Percentiles rank a stretch among this genome's conserved stretches.
phyloP scores from a whole-genome alignment of 1,140 invertebrate genomes.

The Drosophila bocki region DNA sequence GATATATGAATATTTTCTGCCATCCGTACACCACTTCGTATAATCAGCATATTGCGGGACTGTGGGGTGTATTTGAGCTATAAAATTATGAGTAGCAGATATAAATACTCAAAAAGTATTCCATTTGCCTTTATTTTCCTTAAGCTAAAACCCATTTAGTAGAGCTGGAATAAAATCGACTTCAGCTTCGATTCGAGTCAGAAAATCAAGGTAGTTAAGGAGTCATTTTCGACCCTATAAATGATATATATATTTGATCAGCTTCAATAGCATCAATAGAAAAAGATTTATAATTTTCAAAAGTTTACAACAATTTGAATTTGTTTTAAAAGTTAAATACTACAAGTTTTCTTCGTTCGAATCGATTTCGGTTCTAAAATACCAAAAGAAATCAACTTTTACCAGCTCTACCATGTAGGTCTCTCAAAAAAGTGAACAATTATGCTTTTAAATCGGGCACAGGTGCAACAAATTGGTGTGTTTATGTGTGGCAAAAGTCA shows the following conservation, averaged over 20 bases:
- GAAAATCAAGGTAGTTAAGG: too few species aligned
- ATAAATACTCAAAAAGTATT: slow-evolving; percentile 23
- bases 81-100: slow-evolving; percentile 27
- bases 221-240: too few species aligned
- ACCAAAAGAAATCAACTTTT: not conserved
- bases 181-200: not conserved
- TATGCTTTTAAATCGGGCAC: slow-evolving; percentile 34
- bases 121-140: not conserved
- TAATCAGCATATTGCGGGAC: slow-evolving; percentile 3
- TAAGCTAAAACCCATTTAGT: slow-evolving; percentile 15
- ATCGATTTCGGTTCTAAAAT: not conserved
- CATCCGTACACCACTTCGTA: not conserved
- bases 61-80: slow-evolving; percentile 21
- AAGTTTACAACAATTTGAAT: too few species aligned
- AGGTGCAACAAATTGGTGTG: slow-evolving; percentile 61
- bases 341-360: not conserved
- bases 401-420: slow-evolving; percentile 6
- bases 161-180: not conserved
- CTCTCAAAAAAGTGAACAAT: slow-evolving; percentile 29
- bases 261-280: too few species aligned
- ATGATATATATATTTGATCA: too few species aligned
- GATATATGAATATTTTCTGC: not conserved
- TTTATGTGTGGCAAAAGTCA: slow-evolving; percentile 6
- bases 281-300: too few species aligned
- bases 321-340: too few species aligned